Conservation (phyloP, 2,113 vertebrate genomes). For the Tachycineta bicolor region DNA sequence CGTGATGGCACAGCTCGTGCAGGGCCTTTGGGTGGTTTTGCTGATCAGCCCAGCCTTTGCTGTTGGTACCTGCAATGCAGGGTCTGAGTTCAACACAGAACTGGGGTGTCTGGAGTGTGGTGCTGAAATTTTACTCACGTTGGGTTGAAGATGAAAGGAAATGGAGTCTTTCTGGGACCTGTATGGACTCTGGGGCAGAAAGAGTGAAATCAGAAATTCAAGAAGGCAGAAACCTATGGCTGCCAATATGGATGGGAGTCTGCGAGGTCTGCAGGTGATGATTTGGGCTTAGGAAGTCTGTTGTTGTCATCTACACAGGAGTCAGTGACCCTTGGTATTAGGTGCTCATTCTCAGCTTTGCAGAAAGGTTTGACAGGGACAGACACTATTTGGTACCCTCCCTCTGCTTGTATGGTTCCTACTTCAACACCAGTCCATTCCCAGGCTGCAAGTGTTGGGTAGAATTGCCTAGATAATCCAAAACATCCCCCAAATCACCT, state of each 20-base stretch:
- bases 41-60: background rate
- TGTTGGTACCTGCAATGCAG: constrained; percentile 31
- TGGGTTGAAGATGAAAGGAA: background rate
- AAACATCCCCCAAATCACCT: background rate
- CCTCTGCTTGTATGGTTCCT: background rate
- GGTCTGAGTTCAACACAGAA: background rate
- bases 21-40: background rate
- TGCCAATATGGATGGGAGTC: background rate
- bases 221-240: background rate
- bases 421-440: background rate
- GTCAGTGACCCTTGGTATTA: background rate
- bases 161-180: background rate
- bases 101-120: background rate
- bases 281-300: background rate
- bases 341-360: background rate
- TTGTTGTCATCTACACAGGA: background rate
- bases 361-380: background rate
- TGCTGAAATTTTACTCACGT: background rate
- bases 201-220: background rate
- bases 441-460: background rate
- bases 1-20: background rate
- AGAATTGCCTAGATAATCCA: background rate
- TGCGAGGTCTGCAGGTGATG: background rate
- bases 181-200: background rate
- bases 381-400: background rate